Evolutionary conservation across 2,113 vertebrate genomes (phyloP), one percentile per base, ranked within the genome.

Genomic region (Leucosticte australis): DNA sequence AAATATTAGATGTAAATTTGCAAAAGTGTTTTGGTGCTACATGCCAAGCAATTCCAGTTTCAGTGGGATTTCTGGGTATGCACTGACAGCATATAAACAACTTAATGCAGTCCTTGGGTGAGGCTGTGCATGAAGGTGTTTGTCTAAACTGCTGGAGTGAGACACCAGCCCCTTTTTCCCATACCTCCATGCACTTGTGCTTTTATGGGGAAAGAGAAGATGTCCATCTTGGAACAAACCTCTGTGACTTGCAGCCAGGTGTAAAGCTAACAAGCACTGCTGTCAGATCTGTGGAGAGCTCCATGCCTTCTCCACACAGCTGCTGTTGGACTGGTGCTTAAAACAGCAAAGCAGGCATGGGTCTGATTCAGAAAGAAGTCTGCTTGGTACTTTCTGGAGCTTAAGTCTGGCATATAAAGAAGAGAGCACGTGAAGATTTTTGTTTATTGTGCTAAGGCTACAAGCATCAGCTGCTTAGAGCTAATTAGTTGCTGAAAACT

Each of bases 251-350:
- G 9, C 31, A 62, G 41, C 5, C 53, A 62, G 52, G 31, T 8
- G 15, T 7, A 3, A 62, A 50, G 39, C 30, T 79, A 37, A 17
- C 23, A 62, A 65, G 28, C 22, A 2, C 13, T 50, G 44, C 13
- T 16, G 1, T 63, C 5, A 1, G 31, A 17, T 13, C 41, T 22
- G 0, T 1, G 5, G 7, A 13, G 22, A 44, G 44, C 11, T 73
- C 57, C 27, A 2, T 47, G 21, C 30, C 44, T 77, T 73, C 53
- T 68, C 30, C 74, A 42, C 11, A 3, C 6, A 60, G 53, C 39
- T 74, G 35, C 33, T 4, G 0, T 23, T 30, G 37, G 56, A 50
- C 37, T 33, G 16, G 11, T 42, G 47, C 60, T 55, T 39, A 24
- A 16, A 47, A 35, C 44, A 78, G 39, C 27, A 67, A 63, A 68